Evolutionary conservation across 2,797 vertebrate species (phyloP).

Genomic region (Nothura maculosa): DNA sequence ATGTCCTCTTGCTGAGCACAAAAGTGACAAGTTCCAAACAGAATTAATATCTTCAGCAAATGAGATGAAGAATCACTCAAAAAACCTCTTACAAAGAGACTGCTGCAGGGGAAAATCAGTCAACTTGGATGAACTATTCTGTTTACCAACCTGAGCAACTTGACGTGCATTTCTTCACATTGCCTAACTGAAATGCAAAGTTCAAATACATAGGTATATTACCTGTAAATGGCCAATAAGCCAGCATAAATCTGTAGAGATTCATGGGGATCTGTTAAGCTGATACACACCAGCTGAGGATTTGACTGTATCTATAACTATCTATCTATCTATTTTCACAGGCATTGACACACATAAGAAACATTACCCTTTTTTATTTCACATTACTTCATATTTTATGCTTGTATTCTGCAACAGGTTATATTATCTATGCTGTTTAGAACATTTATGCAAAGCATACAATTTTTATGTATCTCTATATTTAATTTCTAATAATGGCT

Average conservation of each 20-base stretch:
- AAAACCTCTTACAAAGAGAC: slow-evolving; percentile 52
- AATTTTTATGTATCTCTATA: background rate
- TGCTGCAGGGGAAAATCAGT: slow-evolving; percentile 65
- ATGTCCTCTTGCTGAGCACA: slow-evolving; percentile 41
- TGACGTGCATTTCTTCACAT: slow-evolving; percentile 54
- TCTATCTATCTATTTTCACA: background rate
- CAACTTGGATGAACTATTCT: slow-evolving; percentile 57
- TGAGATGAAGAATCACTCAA: slow-evolving; percentile 69
- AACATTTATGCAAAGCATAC: background rate
- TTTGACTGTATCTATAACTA: background rate
- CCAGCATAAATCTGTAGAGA: background rate
- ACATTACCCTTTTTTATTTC: background rate
- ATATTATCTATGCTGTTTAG: background rate
- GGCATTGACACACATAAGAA: background rate
- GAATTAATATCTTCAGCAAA: slow-evolving; percentile 61
- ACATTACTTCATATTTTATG: background rate
- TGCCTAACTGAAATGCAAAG: slow-evolving; percentile 57
- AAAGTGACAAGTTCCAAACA: slow-evolving; percentile 49
- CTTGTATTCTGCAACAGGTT: background rate
- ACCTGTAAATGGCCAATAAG: slow-evolving; percentile 61
- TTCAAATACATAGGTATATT: slow-evolving; percentile 14
- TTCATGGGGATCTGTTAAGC: background rate
- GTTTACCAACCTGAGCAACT: slow-evolving; percentile 42
- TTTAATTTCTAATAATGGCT: background rate
- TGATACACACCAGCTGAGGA: background rate